phyloP scores from a whole-genome alignment of 2,888 invertebrate genomes.

The Philopedon plagiatum region DNA sequence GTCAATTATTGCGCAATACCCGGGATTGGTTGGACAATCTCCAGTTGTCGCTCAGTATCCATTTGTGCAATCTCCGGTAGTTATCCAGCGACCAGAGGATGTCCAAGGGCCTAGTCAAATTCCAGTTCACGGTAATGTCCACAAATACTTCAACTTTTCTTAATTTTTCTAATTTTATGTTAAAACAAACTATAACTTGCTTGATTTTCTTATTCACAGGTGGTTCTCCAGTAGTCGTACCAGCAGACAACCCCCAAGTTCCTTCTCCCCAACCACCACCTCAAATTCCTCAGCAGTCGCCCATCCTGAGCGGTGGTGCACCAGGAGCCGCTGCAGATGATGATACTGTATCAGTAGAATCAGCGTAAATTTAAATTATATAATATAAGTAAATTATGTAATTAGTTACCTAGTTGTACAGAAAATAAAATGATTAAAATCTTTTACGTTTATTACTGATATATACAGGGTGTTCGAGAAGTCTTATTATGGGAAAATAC shows the following conservation, averaged over 20 bases:
- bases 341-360: slow-evolving; percentile 42
- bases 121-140: neutral
- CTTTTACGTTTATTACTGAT: neutral
- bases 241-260: neutral
- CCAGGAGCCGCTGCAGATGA: slow-evolving; percentile 24
- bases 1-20: slow-evolving; percentile 36
- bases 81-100: neutral
- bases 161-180: too few species aligned
- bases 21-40: slow-evolving; percentile 30
- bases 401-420: neutral
- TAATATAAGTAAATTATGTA: slow-evolving; percentile 4
- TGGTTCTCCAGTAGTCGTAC: slow-evolving; percentile 14
- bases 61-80: slow-evolving; percentile 26
- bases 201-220: neutral
- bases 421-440: slow-evolving; percentile 1
- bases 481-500: too few species aligned
- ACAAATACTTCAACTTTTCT: too few species aligned
- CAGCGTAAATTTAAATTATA: slow-evolving; percentile 15
- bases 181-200: neutral
- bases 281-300: slow-evolving; percentile 31
- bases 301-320: slow-evolving; percentile 16
- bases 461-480: too few species aligned
- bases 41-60: slow-evolving; percentile 21
- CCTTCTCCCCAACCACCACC: neutral
- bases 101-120: slow-evolving; percentile 4